Base-by-base conservation (phyloP, 2,888 invertebrate genomes). In the Caenorhabditis uteleia region DNA sequence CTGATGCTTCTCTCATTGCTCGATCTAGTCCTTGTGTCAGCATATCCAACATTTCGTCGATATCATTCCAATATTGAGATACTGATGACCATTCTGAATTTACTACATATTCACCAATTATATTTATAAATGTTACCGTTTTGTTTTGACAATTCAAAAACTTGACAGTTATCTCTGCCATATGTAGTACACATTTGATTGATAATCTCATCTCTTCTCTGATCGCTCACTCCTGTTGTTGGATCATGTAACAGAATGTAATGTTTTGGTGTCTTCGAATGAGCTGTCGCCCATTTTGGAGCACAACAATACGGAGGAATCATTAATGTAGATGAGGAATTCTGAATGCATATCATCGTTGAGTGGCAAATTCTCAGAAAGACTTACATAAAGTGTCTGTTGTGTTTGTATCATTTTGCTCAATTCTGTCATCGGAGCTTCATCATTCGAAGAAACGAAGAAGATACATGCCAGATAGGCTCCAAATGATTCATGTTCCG, bases 401-500 rank as follows among this genome's bases (percentile, higher is more conserved):
- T 90, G 89, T 80, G 91, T 84, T 57, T 84, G 90, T 55, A 90
- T 89, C 82, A 95, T 87, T 70, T 89, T 88, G 80, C 90, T 89
- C 75, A 95, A 90, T 68, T 90, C 89, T 72, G 92, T 92, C 60
- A 92, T 85, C 6, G 93, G 91, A 86, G 86, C 86, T 27, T 84
- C 78, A 71, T 88, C 86, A 38, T 80, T 80, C 3, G 88, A 86
- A 12, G 87, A 87, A 27, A 88, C 87, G 14, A 88, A 87, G 79
- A 88, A 85, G 51, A 88, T 80, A 78, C 86, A 86, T 16, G 85
- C 84, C 10, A 87, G 69, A 74, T 84, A 86, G 48, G 85, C 84
- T 40, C 83, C 91, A 0, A 93, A 91, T 83, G 93, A 97, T 85
- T 98, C 98, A 87, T 97, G 95, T 83, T 97, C 95, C 16, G 85